Evolutionary conservation across 2,113 vertebrate species (phyloP).

Genomic region (Prolemur simus): DNA sequence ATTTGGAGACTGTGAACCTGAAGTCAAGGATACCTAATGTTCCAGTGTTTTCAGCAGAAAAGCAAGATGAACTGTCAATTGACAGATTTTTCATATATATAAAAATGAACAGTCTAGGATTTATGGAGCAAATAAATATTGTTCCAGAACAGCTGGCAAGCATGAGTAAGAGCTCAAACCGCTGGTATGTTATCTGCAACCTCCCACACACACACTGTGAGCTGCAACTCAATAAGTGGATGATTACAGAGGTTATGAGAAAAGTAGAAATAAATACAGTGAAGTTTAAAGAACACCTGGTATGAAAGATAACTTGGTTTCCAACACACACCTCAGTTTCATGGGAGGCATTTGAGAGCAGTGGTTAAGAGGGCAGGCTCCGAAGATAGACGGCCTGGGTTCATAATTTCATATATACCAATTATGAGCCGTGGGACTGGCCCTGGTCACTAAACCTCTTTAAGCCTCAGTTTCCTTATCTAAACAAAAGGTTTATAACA

Average conservation of each 20-base stretch:
- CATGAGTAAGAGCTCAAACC: not conserved
- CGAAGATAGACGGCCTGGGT: not conserved
- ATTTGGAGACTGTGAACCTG: not conserved
- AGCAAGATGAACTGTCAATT: constrained; percentile 58
- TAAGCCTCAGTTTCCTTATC: not conserved
- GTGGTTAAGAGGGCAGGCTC: not conserved
- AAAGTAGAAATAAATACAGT: constrained; percentile 73
- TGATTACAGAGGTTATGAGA: constrained; percentile 77
- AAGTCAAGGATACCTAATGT: constrained; percentile 27
- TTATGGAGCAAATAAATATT: constrained; percentile 71
- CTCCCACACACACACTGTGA: constrained; percentile 66
- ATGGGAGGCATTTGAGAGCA: not conserved
- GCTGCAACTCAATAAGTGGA: constrained; percentile 72
- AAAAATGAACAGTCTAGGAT: constrained; percentile 53
- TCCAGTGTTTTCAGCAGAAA: constrained; percentile 28
- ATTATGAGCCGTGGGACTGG: not conserved
- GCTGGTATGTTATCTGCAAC: constrained; percentile 60
- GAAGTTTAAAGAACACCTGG: constrained; percentile 72
- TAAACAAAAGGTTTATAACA: not conserved
- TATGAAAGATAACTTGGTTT: constrained; percentile 65
- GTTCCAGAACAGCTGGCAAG: constrained; percentile 73
- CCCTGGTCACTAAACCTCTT: not conserved
- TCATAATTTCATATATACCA: not conserved
- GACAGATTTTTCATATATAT: constrained; percentile 30
- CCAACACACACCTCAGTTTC: constrained; percentile 37